phyloP scores from a whole-genome alignment of 2,888 invertebrate genomes.

The Melangyna quadrimaculata region DNA sequence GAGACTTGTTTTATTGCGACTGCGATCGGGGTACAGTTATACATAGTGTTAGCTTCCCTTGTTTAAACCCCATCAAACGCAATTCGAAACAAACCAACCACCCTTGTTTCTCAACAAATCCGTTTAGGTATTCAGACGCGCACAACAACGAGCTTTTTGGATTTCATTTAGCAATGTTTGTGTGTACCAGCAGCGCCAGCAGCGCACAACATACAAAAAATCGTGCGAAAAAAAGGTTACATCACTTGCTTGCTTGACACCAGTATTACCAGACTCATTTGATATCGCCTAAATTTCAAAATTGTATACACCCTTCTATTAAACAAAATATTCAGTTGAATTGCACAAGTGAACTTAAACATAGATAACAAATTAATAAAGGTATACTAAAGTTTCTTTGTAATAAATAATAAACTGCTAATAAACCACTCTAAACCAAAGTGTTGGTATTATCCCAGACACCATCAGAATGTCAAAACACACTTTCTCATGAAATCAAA shows the following conservation, averaged over 20 bases:
- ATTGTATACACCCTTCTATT: too few species aligned
- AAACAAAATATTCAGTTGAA: too few species aligned
- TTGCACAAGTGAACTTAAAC: too few species aligned
- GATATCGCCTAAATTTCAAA: neutral
- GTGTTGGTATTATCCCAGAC: too few species aligned
- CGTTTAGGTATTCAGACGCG: slow-evolving; percentile 51
- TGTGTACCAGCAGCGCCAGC: slow-evolving; percentile 3
- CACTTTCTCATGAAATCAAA: too few species aligned
- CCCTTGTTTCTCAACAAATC: slow-evolving; percentile 51
- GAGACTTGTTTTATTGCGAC: slow-evolving; percentile 68
- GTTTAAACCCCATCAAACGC: neutral
- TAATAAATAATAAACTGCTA: too few species aligned
- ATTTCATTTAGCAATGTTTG: slow-evolving; percentile 7
- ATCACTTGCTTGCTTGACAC: slow-evolving; percentile 10
- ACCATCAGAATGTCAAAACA: too few species aligned
- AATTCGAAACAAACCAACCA: slow-evolving; percentile 13
- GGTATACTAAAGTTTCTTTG: too few species aligned
- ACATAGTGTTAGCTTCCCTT: neutral
- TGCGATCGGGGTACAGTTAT: slow-evolving; percentile 38
- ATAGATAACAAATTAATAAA: too few species aligned
- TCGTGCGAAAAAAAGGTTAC: slow-evolving; percentile 66
- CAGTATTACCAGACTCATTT: neutral
- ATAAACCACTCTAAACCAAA: too few species aligned
- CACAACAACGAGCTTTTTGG: slow-evolving; percentile 47
- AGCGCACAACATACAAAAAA: slow-evolving; percentile 38